Base-by-base conservation (phyloP, 2,888 invertebrate genomes). In the Odontocerum albicorne region DNA sequence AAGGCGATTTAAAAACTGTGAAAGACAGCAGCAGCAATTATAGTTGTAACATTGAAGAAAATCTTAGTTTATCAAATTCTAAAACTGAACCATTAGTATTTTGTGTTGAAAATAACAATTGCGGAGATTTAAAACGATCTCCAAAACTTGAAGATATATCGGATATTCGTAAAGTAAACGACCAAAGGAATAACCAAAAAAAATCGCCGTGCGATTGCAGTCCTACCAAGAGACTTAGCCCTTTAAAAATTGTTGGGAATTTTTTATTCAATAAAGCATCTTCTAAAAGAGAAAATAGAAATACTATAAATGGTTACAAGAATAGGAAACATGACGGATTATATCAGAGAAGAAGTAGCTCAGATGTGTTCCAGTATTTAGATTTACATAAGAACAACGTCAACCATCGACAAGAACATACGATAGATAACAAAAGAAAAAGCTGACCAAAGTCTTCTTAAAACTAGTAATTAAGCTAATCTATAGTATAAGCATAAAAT, bases 231-330 rank as follows among this genome's bases (percentile, higher is more conserved):
- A 65, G 68, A 62, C 67, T 74, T 31, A 74, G 73, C 62, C 75
- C 76, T 1, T 63, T 77, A 6, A 72, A 70, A 62, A 68, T 70
- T n/a, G 71, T 76, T 59, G 72, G 73, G 52, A 72, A 69, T 56
- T 70, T 74, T 39, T 68, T 77, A 57, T 71, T 71, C 16, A 49
- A 54, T 47, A 50, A 60, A 54, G 47, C 56, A 16, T 39, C 53
- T 27, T 54, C 49, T 50, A 57, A 57, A 50, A 49, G 47, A 43
- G 12, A 32, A 16, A 54, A 49, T 16, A 45, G 40, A 36, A 55
- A 40, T 16, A 50, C 32, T 21, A 39, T 27, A 12, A 45, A 40
- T 10, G 49, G 46, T 13, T 43, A 22, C 35, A 53, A 39, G 17
- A 57, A 38, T 16, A 50, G 40, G 33, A 43, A 31, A 12, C 40